Conservation (phyloP, 23 tunicate species). For the Corella eumyota region DNA sequence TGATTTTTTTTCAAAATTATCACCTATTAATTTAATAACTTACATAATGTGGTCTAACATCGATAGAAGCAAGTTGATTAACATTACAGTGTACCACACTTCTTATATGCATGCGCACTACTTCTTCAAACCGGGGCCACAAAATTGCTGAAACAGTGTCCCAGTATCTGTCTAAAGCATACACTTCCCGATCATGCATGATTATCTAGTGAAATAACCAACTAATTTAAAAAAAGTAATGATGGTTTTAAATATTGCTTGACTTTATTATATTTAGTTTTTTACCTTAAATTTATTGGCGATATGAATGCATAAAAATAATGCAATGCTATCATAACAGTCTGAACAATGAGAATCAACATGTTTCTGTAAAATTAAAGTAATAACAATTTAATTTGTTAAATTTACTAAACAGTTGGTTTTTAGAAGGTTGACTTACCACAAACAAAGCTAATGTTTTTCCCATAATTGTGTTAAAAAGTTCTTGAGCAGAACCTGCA, state of each 20-base stretch:
- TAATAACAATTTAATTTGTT: no score
- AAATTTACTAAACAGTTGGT: no score
- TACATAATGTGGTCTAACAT: constrained; percentile 87
- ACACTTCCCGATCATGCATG: constrained; percentile 69
- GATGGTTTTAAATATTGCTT: no score
- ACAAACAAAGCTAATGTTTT: constrained; percentile 53
- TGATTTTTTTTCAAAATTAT: no score
- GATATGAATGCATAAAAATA: constrained; percentile 86
- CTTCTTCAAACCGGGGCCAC: constrained; percentile 89
- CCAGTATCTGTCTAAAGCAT: constrained; percentile 58
- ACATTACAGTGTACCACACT: constrained; percentile 87
- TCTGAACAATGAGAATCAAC: constrained; percentile 56
- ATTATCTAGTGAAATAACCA: constrained; percentile 16
- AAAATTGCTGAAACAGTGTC: constrained; percentile 68
- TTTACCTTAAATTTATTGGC: constrained; percentile 54
- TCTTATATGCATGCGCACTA: constrained; percentile 52
- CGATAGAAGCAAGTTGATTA: constrained; percentile 63
- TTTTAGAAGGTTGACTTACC: constrained; percentile 5
- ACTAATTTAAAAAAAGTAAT: not conserved
- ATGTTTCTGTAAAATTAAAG: constrained; percentile 38
- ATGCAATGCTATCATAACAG: constrained; percentile 72
- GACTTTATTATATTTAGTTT: no score
- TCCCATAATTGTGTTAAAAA: constrained; percentile 64
- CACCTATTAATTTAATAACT: not conserved
- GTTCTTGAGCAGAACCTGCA: constrained; percentile 43